These are phyloP conservation scores for Ariolimax columbianus DNA, from an alignment of 2,888 invertebrate genomes.

Conservation along the genomic window DNA sequence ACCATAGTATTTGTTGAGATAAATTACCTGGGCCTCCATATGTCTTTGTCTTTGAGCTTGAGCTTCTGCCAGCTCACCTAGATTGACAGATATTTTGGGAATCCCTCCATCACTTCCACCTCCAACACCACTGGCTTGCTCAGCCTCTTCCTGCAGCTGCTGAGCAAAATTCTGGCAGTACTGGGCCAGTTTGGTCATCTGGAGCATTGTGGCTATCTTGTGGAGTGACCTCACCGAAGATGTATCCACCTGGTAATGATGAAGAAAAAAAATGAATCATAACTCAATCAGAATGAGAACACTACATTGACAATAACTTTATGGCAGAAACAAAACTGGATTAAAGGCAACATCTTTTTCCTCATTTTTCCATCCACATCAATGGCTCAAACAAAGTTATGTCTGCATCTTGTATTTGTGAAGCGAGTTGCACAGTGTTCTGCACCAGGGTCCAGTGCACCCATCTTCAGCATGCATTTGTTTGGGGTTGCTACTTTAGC, in stretches of 20 bases:
- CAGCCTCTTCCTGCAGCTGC: slow-evolving; percentile 48
- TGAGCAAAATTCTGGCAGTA: slow-evolving; percentile 56
- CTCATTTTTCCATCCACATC: too few species aligned
- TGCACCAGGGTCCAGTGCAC: too few species aligned
- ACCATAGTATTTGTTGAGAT: neutral
- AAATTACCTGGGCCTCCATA: slow-evolving; percentile 46
- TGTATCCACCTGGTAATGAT: slow-evolving; percentile 45
- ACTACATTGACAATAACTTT: neutral
- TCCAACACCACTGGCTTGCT: slow-evolving; percentile 27
- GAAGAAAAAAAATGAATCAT: too few species aligned
- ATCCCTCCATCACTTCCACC: slow-evolving; percentile 32
- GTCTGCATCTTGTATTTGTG: too few species aligned
- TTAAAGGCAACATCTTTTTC: too few species aligned
- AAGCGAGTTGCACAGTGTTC: too few species aligned
- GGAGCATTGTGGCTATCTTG: slow-evolving; percentile 57
- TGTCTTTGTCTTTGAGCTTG: slow-evolving; percentile 41
- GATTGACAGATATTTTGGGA: slow-evolving; percentile 52
- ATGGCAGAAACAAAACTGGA: neutral
- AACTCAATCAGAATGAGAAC: neutral
- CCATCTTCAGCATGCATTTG: too few species aligned
- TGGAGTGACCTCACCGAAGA: slow-evolving; percentile 52
- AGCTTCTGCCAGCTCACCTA: slow-evolving; percentile 43
- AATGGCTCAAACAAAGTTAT: too few species aligned
- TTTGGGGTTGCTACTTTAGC: too few species aligned
- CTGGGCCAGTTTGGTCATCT: slow-evolving; percentile 55